Percentiles rank a stretch among this genome's conserved stretches.
phyloP scores from a whole-genome alignment of 2,797 vertebrate species.

The Falco peregrinus region DNA sequence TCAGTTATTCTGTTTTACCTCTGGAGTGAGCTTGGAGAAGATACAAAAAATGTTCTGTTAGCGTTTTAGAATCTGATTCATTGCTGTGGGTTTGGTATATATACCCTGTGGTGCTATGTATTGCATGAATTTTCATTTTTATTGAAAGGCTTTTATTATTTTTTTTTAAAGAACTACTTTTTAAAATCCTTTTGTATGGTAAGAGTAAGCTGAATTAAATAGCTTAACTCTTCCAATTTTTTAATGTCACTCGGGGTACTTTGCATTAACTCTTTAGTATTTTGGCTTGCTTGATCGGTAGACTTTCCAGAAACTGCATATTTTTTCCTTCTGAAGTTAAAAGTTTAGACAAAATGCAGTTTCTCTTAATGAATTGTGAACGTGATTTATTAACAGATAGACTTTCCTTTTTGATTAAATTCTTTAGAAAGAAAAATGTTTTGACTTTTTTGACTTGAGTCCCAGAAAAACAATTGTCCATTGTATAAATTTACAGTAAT shows the following conservation, averaged over 20 bases:
- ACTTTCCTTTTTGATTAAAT: slow-evolving; percentile 1
- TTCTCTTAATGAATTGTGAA: neutral
- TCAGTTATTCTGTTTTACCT: neutral
- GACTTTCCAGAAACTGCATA: neutral
- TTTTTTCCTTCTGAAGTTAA: neutral
- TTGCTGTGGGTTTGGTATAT: neutral
- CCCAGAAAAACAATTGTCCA: neutral
- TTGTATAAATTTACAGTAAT: neutral
- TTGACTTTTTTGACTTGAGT: neutral
- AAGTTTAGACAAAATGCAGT: neutral
- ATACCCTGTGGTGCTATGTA: neutral
- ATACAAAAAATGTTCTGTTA: neutral
- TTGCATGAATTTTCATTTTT: neutral
- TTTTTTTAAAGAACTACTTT: neutral
- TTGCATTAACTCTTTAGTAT: neutral
- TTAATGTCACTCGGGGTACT: neutral
- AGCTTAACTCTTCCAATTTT: neutral
- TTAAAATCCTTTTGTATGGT: neutral
- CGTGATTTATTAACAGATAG: neutral
- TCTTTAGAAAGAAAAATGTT: neutral
- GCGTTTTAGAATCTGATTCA: neutral
- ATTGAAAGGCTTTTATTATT: neutral
- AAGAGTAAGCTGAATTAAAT: neutral
- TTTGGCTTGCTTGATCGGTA: neutral
- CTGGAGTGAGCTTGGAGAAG: neutral